A percentile compares a stretch with the other conserved stretches of the same genome.
phyloP scores from a whole-genome alignment of 2,888 invertebrate species.

The Tachina lurida region DNA sequence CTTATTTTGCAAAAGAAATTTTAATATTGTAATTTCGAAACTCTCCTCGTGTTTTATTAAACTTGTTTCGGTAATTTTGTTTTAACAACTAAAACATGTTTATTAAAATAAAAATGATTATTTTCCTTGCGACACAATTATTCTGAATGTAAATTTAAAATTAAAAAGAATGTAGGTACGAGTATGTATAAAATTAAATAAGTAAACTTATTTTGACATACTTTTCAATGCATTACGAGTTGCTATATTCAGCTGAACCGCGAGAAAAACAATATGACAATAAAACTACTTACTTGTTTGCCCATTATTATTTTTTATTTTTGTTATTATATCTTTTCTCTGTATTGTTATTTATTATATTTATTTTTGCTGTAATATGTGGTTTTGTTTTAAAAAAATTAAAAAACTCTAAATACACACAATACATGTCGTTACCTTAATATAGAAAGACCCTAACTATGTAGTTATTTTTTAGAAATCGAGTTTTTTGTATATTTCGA shows the following conservation, averaged over 20 bases:
- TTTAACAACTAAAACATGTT: slow-evolving; percentile 51
- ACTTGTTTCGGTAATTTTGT: slow-evolving; percentile 46
- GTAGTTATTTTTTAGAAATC: too few species aligned
- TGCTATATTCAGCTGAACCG: background rate
- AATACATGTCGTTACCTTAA: too few species aligned
- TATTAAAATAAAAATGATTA: slow-evolving; percentile 45
- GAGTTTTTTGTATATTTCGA: too few species aligned
- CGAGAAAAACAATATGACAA: background rate
- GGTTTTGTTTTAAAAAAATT: slow-evolving; percentile 42
- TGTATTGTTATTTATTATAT: slow-evolving; percentile 34
- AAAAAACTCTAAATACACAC: slow-evolving; percentile 32
- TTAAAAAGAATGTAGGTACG: background rate
- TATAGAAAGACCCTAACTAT: too few species aligned
- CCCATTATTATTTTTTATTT: slow-evolving; percentile 2
- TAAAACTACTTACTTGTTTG: slow-evolving; percentile 17
- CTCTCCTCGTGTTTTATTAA: slow-evolving; percentile 43
- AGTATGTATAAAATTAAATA: slow-evolving; percentile 5
- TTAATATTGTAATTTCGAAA: slow-evolving; percentile 1
- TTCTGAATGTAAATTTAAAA: slow-evolving; percentile 27
- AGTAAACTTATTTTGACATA: slow-evolving; percentile 63
- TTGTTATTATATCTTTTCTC: slow-evolving; percentile 21
- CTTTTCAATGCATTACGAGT: slow-evolving; percentile 53
- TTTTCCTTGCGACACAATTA: slow-evolving; percentile 30
- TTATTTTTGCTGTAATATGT: slow-evolving; percentile 41
- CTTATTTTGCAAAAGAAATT: slow-evolving; percentile 29